phyloP scores from a whole-genome alignment of 37 sponge, comb jelly and placozoan species.

The Spongilla lacustris region DNA sequence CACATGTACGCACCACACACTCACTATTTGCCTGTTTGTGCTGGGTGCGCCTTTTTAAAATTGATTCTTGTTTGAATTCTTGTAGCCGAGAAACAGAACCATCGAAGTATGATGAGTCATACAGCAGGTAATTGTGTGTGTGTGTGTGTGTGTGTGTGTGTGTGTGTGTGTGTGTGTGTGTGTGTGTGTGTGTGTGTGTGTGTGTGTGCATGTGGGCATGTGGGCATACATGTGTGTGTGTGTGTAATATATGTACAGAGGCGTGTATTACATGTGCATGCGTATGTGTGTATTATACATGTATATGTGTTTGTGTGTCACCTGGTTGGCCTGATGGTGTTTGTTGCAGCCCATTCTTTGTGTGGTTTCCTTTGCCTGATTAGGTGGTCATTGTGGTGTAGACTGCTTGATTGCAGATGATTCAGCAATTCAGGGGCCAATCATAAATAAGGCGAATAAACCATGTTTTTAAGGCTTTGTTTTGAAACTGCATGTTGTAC shows the following conservation, averaged over 20 bases:
- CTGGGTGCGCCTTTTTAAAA: not conserved
- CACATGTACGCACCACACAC: no score
- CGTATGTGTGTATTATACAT: slow-evolving; percentile 9
- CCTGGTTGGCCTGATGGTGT: no score
- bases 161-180: slow-evolving; percentile 8
- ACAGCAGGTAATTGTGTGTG: slow-evolving; percentile 26
- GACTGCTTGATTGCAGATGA: no score
- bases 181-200: slow-evolving; percentile 1
- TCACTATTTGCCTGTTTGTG: not conserved
- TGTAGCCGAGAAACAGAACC: slow-evolving; percentile 38
- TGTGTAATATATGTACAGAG: no score
- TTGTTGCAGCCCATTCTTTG: not conserved
- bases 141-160: slow-evolving; percentile 13
- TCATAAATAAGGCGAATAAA: no score
- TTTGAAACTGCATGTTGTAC: no score
- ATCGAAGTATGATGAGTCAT: slow-evolving; percentile 57
- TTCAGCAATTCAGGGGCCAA: no score
- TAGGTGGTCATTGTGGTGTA: no score
- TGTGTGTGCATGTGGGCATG: no score
- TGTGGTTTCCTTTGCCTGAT: not conserved
- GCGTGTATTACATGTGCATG: no score
- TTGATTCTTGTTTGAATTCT: not conserved
- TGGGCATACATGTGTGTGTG: not conserved
- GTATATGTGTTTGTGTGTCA: slow-evolving; percentile 15
- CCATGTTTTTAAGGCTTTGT: no score